A percentile compares a stretch with the other conserved stretches of the same genome.
phyloP scores from a whole-genome alignment of 2,113 vertebrate species.

The human region DNA sequence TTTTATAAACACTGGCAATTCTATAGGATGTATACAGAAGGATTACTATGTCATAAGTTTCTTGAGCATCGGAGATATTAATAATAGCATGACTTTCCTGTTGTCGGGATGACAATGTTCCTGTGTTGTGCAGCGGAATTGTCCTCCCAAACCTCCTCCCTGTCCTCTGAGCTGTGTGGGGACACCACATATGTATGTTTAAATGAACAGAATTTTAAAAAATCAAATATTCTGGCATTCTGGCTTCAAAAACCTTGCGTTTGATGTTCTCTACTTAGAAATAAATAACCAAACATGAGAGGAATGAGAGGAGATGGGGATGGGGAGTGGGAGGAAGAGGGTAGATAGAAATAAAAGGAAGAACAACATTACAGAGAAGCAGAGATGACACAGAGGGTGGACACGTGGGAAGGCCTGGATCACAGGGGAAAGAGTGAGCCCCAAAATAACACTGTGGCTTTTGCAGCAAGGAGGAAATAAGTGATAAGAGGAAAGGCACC shows the following conservation, averaged over 20 bases:
- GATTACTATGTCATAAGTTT: not conserved
- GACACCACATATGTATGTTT: not conserved
- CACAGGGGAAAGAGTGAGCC: constrained; percentile 35
- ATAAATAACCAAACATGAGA: not conserved
- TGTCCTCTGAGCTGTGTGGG: not conserved
- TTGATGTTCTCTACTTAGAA: constrained; percentile 74
- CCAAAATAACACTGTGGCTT: constrained; percentile 3
- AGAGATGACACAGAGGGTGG: constrained; percentile 46
- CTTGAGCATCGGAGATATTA: not conserved
- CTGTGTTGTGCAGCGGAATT: constrained; percentile 2
- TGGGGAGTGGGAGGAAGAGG: not conserved
- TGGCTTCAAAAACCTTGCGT: constrained; percentile 51
- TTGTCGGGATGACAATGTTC: not conserved
- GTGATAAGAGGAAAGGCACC: not conserved
- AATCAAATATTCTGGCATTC: constrained; percentile 59
- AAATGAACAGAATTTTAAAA: not conserved
- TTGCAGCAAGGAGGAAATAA: constrained; percentile 48
- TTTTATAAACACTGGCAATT: not conserved
- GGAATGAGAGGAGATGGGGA: constrained; percentile 45
- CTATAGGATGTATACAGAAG: not conserved
- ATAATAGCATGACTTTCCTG: not conserved
- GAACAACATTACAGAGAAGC: constrained; percentile 45
- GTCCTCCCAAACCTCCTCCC: not conserved
- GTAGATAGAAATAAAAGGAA: constrained; percentile 49
- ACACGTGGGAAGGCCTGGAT: not conserved